Evolutionary conservation across 2,797 vertebrate genomes (phyloP), one percentile per base, ranked within the genome.

Genomic region (Etheostoma perlongum): DNA sequence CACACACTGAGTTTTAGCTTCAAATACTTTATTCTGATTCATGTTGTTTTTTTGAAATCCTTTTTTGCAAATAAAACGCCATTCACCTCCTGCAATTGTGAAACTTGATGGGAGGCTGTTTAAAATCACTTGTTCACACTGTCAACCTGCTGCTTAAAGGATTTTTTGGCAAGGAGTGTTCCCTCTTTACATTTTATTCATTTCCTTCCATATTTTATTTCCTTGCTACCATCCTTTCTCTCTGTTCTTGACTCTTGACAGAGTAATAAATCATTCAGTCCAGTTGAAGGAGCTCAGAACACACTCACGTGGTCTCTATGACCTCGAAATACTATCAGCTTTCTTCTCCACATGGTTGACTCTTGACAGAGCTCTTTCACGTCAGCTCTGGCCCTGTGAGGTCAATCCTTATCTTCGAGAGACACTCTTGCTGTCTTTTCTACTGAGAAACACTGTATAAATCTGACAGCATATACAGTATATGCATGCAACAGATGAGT

Each of bases 211-310:
- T 73, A 71, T 77, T 85, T 79, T 64, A 62, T 78, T 81, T 79
- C 49, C 51, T 63, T 61, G 36, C 71, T 15, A 10, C 27, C 66
- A 44, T 68, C 65, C 40, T 57, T 60, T 57, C 51, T 79, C 68
- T 84, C 75, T 71, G 53, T 72, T 85, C 67, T 68, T 78, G 81
- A 86, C 68, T 86, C 67, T 77, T 71, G 77, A 74, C 86, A 74
- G 66, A 74, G 75, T 84, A 83, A 91, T 93, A 88, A 91, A 92
- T 92, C 89, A 89, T 90, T 89, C 82, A 92, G 81, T 85, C 75
- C 61, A 78, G 80, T 57, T 82, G 80, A 87, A 85, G 78, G 53
- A 85, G 75, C 85, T 76, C 40, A 62, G 62, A 70, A 81, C 73
- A 64, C 74, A 62, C 84, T 86, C 91, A 79, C 82, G 80, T 78